Base-by-base conservation (phyloP, 2,797 vertebrate genomes). In the Muscicapa comitata region DNA sequence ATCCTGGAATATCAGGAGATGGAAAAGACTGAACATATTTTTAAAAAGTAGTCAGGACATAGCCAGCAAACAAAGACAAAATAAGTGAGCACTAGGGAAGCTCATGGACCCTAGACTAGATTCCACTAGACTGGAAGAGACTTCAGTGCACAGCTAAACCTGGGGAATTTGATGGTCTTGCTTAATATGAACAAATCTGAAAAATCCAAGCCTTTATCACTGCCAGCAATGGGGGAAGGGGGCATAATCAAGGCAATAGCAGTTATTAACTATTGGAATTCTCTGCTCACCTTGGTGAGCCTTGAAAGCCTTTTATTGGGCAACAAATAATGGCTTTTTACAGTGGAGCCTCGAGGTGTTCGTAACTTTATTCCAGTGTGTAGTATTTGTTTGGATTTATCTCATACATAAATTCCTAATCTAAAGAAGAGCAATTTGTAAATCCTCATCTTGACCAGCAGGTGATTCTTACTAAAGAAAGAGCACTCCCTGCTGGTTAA, bases 401-500 rank as follows among this genome's bases (percentile, higher is more conserved):
- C 54, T 88, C 6, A 0, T 29, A 57, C 7, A 8, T 28, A 65
- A 81, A 88, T 50, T 78, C 33, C 33, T 80, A 29, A 51, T n/a
- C 29, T 62, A 82, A 67, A 54, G n/a, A 83, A 88, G 29, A 87
- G 63, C 47, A 89, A 61, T 16, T n/a, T 54, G 12, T 48, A 78
- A 75, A 29, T 48, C 48, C 17, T 82, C 57, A 28, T 87, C 48
- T 65, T 90, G 71, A 67, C 86, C 66, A 88, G 85, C 7, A 3
- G 50, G 55, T 76, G 57, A 83, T 70, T 88, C 63, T 79, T 95
- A 78, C 86, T 86, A 83, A 91, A 82, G 88, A 91, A 95, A 96
- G 47, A 97, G 79, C 74, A 96, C 87, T 90, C 62, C 57, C 66
- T 92, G 42, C 42, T 97, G 93, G 90, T 94, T 95, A 87, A 59